A percentile compares a stretch with the other conserved stretches of the same genome.
Conservation (phyloP, 2,888 invertebrate genomes). For the Zaprionus bogoriensis region DNA sequence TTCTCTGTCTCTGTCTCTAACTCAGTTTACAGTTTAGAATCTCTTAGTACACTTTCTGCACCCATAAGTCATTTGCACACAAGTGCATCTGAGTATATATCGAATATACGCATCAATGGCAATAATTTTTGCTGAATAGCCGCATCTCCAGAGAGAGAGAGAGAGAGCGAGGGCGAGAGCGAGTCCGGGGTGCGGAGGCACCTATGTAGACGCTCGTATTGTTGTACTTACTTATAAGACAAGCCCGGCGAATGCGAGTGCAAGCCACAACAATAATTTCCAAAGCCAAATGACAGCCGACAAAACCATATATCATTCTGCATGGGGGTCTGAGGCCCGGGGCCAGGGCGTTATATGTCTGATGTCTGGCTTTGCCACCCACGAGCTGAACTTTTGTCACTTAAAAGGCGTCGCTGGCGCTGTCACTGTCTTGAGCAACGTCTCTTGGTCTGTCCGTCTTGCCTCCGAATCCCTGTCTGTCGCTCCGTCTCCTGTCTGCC, state of each 20-base stretch:
- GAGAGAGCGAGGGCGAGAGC: not conserved
- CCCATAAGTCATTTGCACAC: not conserved
- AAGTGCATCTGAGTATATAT: not conserved
- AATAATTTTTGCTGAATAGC: not conserved
- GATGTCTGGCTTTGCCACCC: slow-evolving; percentile 74
- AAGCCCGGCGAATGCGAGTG: slow-evolving; percentile 39
- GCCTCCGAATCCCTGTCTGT: slow-evolving; percentile 21
- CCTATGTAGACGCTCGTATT: not conserved
- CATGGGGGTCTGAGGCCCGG: slow-evolving; percentile 23
- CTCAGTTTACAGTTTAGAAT: not conserved
- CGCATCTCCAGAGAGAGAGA: not conserved
- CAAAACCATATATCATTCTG: slow-evolving; percentile 80
- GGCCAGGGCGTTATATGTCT: slow-evolving; percentile 52
- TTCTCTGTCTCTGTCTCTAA: not conserved
- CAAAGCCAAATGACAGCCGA: slow-evolving; percentile 80
- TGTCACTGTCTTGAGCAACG: slow-evolving; percentile 66
- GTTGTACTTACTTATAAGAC: slow-evolving; percentile 8
- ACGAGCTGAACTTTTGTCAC: slow-evolving; percentile 78
- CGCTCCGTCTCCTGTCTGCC: slow-evolving; percentile 29
- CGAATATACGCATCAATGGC: slow-evolving; percentile 34
- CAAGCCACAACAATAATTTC: slow-evolving; percentile 70
- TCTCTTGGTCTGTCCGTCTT: slow-evolving; percentile 35
- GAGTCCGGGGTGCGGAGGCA: not conserved
- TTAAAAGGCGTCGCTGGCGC: slow-evolving; percentile 71
- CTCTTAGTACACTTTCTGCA: not conserved